Evolutionary conservation across 2,113 vertebrate genomes (phyloP).

Genomic region (rat (Rattus norvegicus)): DNA sequence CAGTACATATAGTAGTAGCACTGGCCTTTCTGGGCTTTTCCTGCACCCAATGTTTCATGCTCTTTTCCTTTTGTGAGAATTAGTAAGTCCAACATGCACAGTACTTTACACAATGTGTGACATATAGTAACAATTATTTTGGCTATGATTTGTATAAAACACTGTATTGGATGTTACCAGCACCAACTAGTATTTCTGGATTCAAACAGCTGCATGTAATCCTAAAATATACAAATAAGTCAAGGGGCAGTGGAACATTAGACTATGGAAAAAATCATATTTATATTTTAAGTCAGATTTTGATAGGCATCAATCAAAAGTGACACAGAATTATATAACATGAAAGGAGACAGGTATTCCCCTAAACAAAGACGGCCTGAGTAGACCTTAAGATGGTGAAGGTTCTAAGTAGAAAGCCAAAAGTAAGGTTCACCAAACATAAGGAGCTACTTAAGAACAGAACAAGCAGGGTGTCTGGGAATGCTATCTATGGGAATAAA

Average conservation of each 20-base stretch:
- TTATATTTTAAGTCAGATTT: conserved; percentile 14
- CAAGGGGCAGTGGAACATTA: neutral
- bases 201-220: neutral
- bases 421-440: neutral
- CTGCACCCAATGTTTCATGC: neutral
- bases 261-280: neutral
- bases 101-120: neutral
- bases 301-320: conserved; percentile 39
- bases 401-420: neutral
- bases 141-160: conserved; percentile 16
- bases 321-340: neutral
- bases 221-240: conserved; percentile 25
- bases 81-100: conserved; percentile 17
- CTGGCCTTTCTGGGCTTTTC: neutral
- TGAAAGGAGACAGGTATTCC: neutral
- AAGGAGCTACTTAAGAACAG: conserved; percentile 14
- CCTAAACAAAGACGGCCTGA: neutral
- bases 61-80: conserved; percentile 26
- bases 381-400: neutral
- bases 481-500: neutral
- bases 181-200: neutral
- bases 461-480: neutral
- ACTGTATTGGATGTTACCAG: neutral
- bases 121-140: neutral
- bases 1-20: neutral